These are phyloP conservation scores for Pogonomyrmex barbatus DNA, from an alignment of 1,140 invertebrate genomes.

Conservation along the genomic window DNA sequence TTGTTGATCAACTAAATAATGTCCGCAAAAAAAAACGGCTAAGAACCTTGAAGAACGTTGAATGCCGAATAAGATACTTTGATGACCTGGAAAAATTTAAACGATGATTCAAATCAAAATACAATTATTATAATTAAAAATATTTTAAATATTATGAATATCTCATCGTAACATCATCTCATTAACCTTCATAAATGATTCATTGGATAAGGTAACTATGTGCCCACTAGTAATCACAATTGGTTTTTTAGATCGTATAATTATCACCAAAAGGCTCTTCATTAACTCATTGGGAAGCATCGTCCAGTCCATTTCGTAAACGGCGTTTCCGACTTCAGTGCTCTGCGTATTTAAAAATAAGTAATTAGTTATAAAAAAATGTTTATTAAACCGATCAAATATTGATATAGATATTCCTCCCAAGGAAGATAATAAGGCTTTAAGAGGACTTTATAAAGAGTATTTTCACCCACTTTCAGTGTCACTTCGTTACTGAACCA, in stretches of 20 bases:
- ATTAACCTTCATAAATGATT: conserved; percentile 75
- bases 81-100: conserved; percentile 67
- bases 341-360: conserved; percentile 59
- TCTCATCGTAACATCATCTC: neutral
- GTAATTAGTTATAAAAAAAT: neutral
- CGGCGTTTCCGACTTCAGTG: conserved; percentile 56
- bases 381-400: neutral
- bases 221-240: conserved; percentile 70
- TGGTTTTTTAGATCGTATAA: conserved; percentile 61
- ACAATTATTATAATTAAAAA: neutral
- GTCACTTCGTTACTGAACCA: conserved; percentile 88
- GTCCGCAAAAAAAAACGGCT: neutral
- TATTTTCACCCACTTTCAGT: conserved; percentile 81
- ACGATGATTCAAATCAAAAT: neutral
- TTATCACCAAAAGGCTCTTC: conserved; percentile 70
- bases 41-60: conserved; percentile 70
- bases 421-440: no score
- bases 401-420: no score
- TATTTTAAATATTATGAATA: neutral
- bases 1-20: no score
- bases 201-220: conserved; percentile 70
- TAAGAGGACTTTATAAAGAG: no score
- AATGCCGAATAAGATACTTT: conserved; percentile 75
- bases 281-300: conserved; percentile 53
- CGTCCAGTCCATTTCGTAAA: conserved; percentile 78